These are phyloP conservation scores for Alca torda DNA, from an alignment of 2,797 vertebrate species.

Conservation along the genomic window DNA sequence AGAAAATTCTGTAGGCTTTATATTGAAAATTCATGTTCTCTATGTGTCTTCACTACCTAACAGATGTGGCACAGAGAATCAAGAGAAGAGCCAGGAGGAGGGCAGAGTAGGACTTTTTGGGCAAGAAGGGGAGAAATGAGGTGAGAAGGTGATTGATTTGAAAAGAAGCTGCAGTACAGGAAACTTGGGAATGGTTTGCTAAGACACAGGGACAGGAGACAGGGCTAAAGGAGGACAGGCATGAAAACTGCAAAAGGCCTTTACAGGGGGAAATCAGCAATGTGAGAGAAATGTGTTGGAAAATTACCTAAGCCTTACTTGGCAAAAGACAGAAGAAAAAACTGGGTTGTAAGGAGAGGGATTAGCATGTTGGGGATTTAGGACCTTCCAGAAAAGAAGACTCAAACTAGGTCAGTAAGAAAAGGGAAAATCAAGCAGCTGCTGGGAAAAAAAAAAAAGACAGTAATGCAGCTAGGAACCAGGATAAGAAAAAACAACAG, in stretches of 20 bases:
- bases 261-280: neutral
- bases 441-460: neutral
- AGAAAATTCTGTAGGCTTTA: neutral
- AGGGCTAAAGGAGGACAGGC: neutral
- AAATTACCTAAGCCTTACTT: conserved; percentile 10
- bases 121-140: neutral
- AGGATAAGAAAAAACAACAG: neutral
- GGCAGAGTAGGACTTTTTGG: neutral
- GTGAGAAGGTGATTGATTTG: neutral
- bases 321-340: neutral
- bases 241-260: neutral
- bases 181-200: neutral
- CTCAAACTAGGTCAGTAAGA: neutral
- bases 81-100: neutral
- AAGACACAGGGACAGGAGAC: neutral
- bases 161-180: neutral
- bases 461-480: neutral
- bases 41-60: neutral
- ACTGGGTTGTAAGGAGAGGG: neutral
- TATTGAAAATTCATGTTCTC: neutral
- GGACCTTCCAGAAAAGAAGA: neutral
- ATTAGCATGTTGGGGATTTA: conserved; percentile 11
- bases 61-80: neutral
- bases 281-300: neutral
- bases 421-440: neutral